Base-by-base conservation (phyloP, 2,113 vertebrate genomes). In the Arizona elegans region DNA sequence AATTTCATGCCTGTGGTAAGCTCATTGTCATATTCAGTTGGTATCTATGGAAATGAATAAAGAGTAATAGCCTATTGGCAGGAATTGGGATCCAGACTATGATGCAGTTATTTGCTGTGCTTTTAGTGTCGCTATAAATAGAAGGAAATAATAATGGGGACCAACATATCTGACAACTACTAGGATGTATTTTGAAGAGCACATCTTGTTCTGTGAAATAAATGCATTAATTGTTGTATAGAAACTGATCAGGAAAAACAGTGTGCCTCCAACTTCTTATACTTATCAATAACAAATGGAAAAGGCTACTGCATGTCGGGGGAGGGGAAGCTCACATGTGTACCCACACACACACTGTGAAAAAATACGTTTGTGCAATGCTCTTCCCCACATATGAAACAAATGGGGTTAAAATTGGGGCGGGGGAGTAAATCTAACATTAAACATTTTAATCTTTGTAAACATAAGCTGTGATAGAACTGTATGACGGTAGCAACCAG, bases 31-130 rank as follows among this genome's bases (percentile, higher is more conserved):
- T 81, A 75, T 96, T 93, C 24, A 92, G 86, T 89, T 50, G 21
- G 21, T 95, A 92, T 88, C 62, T 56, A 53, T 94, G 94, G 93
- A 96, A 96, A 93, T 95, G 54, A 94, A 95, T 96, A 87, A 90
- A 56, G 91, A 92, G 1, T 29, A 94, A 7, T 89, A 88, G 58
- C n/a, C 87, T 1, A 65, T 1, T 90, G 24, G 12, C 94, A 24
- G 33, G 29, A 92, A 15, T 86, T 92, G 92, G 54, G 62, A 94
- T 86, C 29, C 93, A 29, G 50, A 86, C 17, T 90, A 26, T 92
- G 62, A 75, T 47, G 94, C 12, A 2, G 89, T 0, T 94, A 92
- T 95, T 91, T 93, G n/a, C 62, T 90, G 47, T 65, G 91, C 89
- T 11, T 92, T 90, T 95, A 26, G 2, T 92, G 23, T 91, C 58